These are phyloP conservation scores for Tragelaphus buxtoni DNA, from an alignment of 2,113 vertebrate genomes.

Conservation along the genomic window DNA sequence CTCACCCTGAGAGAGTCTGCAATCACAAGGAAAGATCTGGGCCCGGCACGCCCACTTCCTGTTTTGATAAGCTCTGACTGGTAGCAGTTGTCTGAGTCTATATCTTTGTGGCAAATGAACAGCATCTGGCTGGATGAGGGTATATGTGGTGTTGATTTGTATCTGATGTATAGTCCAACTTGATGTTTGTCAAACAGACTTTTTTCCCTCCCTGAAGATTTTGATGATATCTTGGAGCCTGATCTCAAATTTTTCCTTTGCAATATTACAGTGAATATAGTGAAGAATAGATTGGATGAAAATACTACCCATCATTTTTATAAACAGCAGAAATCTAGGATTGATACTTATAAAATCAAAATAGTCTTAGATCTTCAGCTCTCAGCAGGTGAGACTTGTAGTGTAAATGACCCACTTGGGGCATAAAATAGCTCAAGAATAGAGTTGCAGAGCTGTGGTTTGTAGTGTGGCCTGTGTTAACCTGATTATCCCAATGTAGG, in stretches of 20 bases:
- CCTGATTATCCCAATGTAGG: background rate
- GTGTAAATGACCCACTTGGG: background rate
- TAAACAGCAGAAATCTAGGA: background rate
- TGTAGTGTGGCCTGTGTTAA: background rate
- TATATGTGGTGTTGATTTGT: background rate
- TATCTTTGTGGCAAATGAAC: background rate
- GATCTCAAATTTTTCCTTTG: background rate
- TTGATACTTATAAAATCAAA: background rate
- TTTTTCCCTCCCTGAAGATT: background rate
- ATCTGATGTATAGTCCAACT: background rate
- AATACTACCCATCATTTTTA: background rate
- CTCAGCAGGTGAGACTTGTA: background rate
- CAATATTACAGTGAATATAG: background rate
- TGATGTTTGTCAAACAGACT: background rate
- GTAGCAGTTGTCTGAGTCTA: background rate
- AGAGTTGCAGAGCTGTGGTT: background rate
- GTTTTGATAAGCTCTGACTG: background rate
- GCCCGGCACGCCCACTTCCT: constrained; percentile 16
- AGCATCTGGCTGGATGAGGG: background rate
- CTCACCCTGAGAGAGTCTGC: background rate
- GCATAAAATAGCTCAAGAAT: background rate
- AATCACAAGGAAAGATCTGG: background rate
- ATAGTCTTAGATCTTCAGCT: background rate
- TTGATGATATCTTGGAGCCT: background rate
- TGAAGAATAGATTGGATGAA: background rate